These are phyloP conservation scores for Drosophila takahashii DNA, from an alignment of 1,140 invertebrate species.

Conservation along the genomic window DNA sequence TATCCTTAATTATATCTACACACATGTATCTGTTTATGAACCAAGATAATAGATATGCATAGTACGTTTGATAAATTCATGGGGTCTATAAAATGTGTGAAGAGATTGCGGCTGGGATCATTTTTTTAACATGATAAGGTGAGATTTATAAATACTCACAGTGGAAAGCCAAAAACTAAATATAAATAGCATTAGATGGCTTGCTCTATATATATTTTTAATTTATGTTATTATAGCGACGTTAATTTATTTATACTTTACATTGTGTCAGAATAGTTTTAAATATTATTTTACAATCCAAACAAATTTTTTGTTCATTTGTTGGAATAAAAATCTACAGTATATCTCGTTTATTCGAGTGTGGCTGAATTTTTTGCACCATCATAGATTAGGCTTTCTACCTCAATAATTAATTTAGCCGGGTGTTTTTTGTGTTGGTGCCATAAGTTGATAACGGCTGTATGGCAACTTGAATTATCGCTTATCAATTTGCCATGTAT, in stretches of 20 bases:
- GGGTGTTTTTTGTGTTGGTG: conserved; percentile 6
- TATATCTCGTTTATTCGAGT: not conserved
- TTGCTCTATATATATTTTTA: not conserved
- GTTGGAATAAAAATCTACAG: not conserved
- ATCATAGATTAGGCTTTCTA: conserved; percentile 10
- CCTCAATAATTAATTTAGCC: conserved; percentile 21
- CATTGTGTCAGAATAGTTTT: not conserved
- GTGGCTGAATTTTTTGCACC: not conserved
- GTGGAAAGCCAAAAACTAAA: not conserved
- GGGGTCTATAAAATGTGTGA: conserved; percentile 23
- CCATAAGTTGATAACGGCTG: conserved; percentile 21
- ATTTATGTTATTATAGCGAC: not conserved
- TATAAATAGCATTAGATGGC: not conserved
- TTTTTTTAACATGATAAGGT: conserved; percentile 9
- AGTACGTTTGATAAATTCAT: not conserved
- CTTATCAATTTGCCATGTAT: conserved; percentile 12
- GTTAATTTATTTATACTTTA: not conserved
- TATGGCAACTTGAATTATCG: not conserved
- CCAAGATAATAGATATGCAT: conserved; percentile 5
- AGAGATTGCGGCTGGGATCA: not conserved
- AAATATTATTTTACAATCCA: not conserved
- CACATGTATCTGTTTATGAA: conserved; percentile 2
- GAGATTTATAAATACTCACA: not conserved
- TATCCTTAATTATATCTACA: conserved; percentile 23
- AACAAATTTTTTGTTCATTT: not conserved